These are phyloP conservation scores for Ectemnius lituratus DNA, from an alignment of 2,888 invertebrate genomes.

Conservation along the genomic window DNA sequence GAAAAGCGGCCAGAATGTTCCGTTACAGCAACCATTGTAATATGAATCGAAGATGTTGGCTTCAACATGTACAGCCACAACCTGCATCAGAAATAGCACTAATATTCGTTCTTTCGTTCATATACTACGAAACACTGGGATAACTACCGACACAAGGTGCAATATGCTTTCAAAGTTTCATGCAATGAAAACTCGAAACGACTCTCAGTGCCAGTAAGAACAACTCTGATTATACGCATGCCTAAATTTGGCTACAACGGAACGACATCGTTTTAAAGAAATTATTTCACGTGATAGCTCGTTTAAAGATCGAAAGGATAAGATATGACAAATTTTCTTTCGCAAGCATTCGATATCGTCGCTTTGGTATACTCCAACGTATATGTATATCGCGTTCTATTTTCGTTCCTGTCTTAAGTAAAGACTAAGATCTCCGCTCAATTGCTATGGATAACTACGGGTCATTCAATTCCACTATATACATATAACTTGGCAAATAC, in stretches of 20 bases:
- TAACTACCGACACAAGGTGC: no score
- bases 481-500: constrained; percentile 16
- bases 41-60: constrained; percentile 89
- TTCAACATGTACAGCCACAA: constrained; percentile 89
- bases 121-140: neutral
- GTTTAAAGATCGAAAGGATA: no score
- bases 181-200: no score
- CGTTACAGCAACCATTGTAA: constrained; percentile 95
- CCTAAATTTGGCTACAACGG: no score
- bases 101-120: constrained; percentile 8
- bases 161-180: no score
- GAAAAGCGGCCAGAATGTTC: constrained; percentile 94
- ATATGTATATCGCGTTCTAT: no score
- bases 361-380: neutral
- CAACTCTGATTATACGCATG: no score
- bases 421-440: constrained; percentile 26
- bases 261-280: no score
- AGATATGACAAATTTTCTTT: neutral
- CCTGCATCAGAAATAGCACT: constrained; percentile 78
- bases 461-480: constrained; percentile 18
- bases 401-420: constrained; percentile 20
- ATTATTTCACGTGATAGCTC: neutral
- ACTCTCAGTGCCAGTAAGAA: no score
- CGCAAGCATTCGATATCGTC: neutral
- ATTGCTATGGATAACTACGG: constrained; percentile 23